These are phyloP conservation scores for Nothobranchius kuhntae DNA, from an alignment of 2,113 vertebrate species.

Conservation along the genomic window DNA sequence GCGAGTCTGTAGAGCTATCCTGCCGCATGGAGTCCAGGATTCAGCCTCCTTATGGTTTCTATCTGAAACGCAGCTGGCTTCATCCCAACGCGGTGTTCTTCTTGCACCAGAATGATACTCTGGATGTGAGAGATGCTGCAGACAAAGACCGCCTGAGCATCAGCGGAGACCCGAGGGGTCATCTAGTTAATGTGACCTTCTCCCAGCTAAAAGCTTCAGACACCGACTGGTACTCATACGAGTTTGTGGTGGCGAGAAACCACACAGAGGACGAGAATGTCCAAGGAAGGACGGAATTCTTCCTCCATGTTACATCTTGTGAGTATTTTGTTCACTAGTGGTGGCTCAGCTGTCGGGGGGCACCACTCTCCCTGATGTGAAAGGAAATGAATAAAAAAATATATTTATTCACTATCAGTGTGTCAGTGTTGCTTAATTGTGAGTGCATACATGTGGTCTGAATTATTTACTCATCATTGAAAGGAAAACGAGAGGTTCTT, in stretches of 20 bases:
- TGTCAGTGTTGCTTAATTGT: no score
- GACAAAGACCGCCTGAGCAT: constrained; percentile 43
- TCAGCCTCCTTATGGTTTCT: constrained; percentile 12
- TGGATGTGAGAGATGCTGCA: fast-evolving
- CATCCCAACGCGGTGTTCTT: constrained; percentile 34
- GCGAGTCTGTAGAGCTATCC: constrained; percentile 52
- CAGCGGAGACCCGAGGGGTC: constrained; percentile 18
- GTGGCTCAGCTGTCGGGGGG: no score
- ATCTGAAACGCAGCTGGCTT: constrained; percentile 61
- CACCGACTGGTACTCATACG: constrained; percentile 72
- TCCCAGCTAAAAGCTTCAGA: constrained; percentile 53
- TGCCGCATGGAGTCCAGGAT: constrained; percentile 9
- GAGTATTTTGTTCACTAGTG: constrained; percentile 1
- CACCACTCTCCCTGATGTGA: no score
- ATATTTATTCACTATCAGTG: no score
- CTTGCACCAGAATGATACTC: fast-evolving
- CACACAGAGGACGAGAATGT: background rate
- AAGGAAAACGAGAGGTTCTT: no score
- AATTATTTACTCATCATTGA: no score
- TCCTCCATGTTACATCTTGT: constrained; percentile 58
- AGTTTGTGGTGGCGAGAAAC: constrained; percentile 28
- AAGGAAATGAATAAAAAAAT: no score
- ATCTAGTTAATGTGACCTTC: constrained; percentile 63
- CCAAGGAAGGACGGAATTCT: constrained; percentile 40
- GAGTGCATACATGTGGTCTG: no score